These are phyloP conservation scores for Nycteola revayana DNA, from an alignment of 2,888 invertebrate genomes.

Conservation along the genomic window DNA sequence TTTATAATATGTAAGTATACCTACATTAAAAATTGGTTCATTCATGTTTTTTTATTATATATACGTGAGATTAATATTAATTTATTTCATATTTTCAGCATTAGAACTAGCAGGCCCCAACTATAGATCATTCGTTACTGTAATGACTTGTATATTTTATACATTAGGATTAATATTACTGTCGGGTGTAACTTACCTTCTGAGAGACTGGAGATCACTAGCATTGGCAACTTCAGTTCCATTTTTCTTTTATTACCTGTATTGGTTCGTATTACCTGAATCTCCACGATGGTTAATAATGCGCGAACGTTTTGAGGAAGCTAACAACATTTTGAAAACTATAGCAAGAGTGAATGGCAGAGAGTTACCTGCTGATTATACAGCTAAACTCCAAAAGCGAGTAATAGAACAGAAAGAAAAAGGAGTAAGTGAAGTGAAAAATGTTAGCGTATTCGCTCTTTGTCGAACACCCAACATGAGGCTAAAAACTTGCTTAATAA, in stretches of 20 bases:
- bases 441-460: slow-evolving; percentile 83
- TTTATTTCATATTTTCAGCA: slow-evolving; percentile 82
- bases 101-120: slow-evolving; percentile 95
- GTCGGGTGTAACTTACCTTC: slow-evolving; percentile 91
- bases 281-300: slow-evolving; percentile 96
- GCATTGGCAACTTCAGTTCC: slow-evolving; percentile 92
- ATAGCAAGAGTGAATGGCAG: slow-evolving; percentile 91
- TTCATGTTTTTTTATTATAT: too few species aligned
- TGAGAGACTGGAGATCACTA: slow-evolving; percentile 92
- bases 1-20: slow-evolving; percentile 94
- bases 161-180: slow-evolving; percentile 92
- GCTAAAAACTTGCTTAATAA: slow-evolving; percentile 92
- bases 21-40: too few species aligned
- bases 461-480: slow-evolving; percentile 94
- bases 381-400: slow-evolving; percentile 86
- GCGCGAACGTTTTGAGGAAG: slow-evolving; percentile 90
- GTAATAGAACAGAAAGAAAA: slow-evolving; percentile 85
- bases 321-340: slow-evolving; percentile 88
- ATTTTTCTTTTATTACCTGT: slow-evolving; percentile 91
- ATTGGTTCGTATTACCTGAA: slow-evolving; percentile 94
- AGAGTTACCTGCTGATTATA: slow-evolving; percentile 87
- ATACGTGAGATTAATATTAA: too few species aligned
- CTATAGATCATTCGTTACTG: slow-evolving; percentile 95
- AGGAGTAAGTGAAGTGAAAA: slow-evolving; percentile 59
- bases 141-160: slow-evolving; percentile 95